Base-by-base conservation (phyloP, 1,140 invertebrate species). In the Procambarus virginalis region DNA sequence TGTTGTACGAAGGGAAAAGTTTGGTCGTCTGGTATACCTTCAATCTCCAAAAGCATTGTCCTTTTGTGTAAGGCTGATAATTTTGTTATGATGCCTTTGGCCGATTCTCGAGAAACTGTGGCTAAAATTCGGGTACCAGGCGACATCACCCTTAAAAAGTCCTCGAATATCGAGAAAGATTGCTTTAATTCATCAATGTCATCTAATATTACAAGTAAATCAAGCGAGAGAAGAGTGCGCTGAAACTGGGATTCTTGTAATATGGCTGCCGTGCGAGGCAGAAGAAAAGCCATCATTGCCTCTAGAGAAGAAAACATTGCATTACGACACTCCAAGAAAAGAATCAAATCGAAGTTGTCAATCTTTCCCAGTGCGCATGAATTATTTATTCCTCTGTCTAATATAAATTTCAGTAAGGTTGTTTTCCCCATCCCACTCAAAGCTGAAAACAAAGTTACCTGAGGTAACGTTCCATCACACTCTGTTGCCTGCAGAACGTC, bases 391-490 rank as follows among this genome's bases (percentile, higher is more conserved):
- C 22, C 76, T 22, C 48, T 60, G 17, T 68, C 48, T 51, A 89
- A 20, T 10, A 89, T 34, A 22, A 49, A 89, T 46, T 79, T 89
- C 12, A 89, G 34, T 68, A 89, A 17, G 10, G 88, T 78, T 22
- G 81, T 51, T 60, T 84, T 89, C n/a, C 88, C 88, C 88, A 89
- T 89, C 17, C 88, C 88, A 79, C 46, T 84, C 4, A 89, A 51
- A 51, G 81, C 88, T 8, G 81, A 89, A 9, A 89, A 2, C 22
- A 89, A 22, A 46, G 80, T 84, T 12, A 89, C 45, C 12, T 89
- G 73, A 14, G 88, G 88, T 9, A 34, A 49, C 12, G 82, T 60
- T 45, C 82, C 88, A 22, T 89, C 88, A 89, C 88, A 84, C 14
- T 84, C 75, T 46, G 34, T 78, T 22, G 81, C 81, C 55, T 70